Conservation (phyloP, 2,797 vertebrate genomes). For the Onychomys arenicola region DNA sequence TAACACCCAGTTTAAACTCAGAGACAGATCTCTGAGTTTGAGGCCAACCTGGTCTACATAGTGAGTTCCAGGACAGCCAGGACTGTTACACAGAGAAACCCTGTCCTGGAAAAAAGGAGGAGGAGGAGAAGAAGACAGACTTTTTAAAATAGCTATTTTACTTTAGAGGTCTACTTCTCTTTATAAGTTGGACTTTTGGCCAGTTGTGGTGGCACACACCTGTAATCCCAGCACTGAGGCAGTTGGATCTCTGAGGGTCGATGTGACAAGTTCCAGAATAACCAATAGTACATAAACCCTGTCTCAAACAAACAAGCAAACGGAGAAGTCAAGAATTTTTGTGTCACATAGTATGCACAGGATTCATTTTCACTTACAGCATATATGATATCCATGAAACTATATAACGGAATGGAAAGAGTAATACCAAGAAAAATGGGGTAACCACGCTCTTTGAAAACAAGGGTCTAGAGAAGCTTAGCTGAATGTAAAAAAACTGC, state of each 20-base stretch:
- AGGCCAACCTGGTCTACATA: not conserved
- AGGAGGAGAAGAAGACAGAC: not conserved
- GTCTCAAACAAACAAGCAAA: no score
- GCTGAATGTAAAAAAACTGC: slow-evolving; percentile 22
- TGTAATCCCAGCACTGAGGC: not conserved
- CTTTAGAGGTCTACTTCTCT: not conserved
- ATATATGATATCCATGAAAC: not conserved
- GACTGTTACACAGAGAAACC: not conserved
- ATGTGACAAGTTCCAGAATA: not conserved
- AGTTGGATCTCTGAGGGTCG: not conserved
- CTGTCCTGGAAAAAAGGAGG: not conserved
- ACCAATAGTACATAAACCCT: not conserved
- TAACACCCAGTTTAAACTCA: no score
- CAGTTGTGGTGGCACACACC: not conserved
- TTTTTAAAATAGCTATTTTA: not conserved
- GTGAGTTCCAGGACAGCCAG: not conserved
- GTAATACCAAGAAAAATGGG: slow-evolving; percentile 22
- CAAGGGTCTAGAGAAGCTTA: not conserved
- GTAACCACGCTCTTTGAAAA: not conserved
- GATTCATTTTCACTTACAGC: not conserved
- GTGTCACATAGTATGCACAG: not conserved
- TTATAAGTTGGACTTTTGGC: not conserved
- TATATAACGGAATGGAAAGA: not conserved
- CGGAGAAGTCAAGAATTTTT: no score
- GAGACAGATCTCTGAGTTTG: not conserved